A percentile compares a stretch with the other conserved stretches of the same genome.
These are phyloP conservation scores for Apotomis turbidana DNA, from an alignment of 2,888 invertebrate genomes.

Conservation along the genomic window DNA sequence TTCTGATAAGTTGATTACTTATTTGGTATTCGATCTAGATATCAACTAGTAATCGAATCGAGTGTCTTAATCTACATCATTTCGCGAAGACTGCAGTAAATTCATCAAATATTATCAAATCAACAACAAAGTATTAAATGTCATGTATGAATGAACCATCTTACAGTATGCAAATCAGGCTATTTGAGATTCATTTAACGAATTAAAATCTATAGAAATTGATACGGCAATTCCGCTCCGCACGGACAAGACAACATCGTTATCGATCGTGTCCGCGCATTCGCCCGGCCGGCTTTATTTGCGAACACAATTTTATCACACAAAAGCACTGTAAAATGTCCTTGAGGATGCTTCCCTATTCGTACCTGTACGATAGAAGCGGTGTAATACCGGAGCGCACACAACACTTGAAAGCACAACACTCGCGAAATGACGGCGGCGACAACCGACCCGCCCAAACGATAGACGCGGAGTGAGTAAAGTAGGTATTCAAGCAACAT, in stretches of 20 bases:
- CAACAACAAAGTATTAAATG: not conserved
- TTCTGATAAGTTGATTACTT: slow-evolving; percentile 8
- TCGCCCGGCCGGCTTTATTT: slow-evolving; percentile 61
- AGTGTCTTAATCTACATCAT: not conserved
- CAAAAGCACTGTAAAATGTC: slow-evolving; percentile 53
- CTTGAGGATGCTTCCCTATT: slow-evolving; percentile 42
- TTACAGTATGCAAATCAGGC: not conserved
- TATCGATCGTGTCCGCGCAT: slow-evolving; percentile 77
- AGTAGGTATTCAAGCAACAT: slow-evolving; percentile 51
- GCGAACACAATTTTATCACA: slow-evolving; percentile 61
- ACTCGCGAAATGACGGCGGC: slow-evolving; percentile 76
- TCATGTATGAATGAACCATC: not conserved
- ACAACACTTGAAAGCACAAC: slow-evolving; percentile 73
- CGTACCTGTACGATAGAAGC: slow-evolving; percentile 69
- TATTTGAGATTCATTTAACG: not conserved
- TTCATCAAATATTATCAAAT: slow-evolving; percentile 1
- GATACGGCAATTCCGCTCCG: slow-evolving; percentile 59
- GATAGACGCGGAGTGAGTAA: slow-evolving; percentile 75
- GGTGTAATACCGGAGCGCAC: slow-evolving; percentile 65
- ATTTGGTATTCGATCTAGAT: slow-evolving; percentile 14
- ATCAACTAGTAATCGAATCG: not conserved
- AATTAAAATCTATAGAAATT: slow-evolving; percentile 45
- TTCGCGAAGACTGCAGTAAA: not conserved
- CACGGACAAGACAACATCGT: slow-evolving; percentile 74
- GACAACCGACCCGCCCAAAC: slow-evolving; percentile 71